Conservation (phyloP, 2,888 invertebrate species). For the Drosophila conformis region DNA sequence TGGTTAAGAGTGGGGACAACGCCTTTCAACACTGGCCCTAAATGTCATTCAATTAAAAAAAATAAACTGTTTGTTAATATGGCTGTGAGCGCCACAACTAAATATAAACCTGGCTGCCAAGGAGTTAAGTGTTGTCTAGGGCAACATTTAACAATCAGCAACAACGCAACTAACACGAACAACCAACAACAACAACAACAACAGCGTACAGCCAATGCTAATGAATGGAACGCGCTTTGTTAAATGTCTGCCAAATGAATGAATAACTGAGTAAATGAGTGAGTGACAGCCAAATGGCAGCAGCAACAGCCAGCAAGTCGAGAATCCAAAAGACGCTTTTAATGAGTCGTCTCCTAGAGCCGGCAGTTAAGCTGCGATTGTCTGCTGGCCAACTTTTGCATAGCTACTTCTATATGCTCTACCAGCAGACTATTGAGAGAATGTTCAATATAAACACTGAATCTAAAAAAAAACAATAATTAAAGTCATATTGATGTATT, state of each 20-base stretch:
- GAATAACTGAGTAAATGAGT: slow-evolving; percentile 61
- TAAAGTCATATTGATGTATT: no score
- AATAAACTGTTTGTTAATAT: slow-evolving; percentile 51
- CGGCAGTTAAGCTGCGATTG: slow-evolving; percentile 9
- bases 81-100: slow-evolving; percentile 33
- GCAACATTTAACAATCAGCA: slow-evolving; percentile 24
- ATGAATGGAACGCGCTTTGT: slow-evolving; percentile 75
- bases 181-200: slow-evolving; percentile 25
- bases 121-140: slow-evolving; percentile 46
- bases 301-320: slow-evolving; percentile 1
- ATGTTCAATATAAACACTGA: background rate
- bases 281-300: slow-evolving; percentile 77
- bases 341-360: slow-evolving; percentile 55
- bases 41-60: slow-evolving; percentile 65
- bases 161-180: slow-evolving; percentile 24
- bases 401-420: slow-evolving; percentile 23
- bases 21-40: slow-evolving; percentile 28
- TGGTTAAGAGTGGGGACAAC: background rate
- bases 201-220: slow-evolving; percentile 56
- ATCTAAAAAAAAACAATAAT: no score
- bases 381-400: slow-evolving; percentile 4
- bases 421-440: background rate
- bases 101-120: slow-evolving; percentile 43
- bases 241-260: slow-evolving; percentile 65
- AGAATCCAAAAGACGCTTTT: slow-evolving; percentile 43